Percentiles rank a stretch among this genome's conserved stretches.
Conservation (phyloP, 2,113 vertebrate genomes). For the Eulacestoma nigropectus region DNA sequence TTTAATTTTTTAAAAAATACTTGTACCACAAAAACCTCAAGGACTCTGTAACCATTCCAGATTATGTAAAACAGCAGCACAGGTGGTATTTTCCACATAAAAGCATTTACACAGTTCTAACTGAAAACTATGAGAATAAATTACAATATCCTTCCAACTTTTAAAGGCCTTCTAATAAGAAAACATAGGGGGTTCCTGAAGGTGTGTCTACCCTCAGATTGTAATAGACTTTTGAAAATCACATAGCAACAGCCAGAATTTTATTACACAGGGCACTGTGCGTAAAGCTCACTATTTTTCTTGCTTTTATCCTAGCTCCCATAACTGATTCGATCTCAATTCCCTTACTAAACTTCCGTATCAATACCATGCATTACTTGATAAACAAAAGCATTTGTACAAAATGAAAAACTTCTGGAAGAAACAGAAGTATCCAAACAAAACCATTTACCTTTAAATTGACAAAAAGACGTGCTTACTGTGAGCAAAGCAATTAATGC, state of each 20-base stretch:
- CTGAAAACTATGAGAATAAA: background rate
- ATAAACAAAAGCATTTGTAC: background rate
- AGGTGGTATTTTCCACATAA: background rate
- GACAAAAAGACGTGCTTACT: background rate
- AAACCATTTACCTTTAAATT: background rate
- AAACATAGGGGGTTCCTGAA: background rate
- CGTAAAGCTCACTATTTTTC: background rate
- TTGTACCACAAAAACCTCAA: background rate
- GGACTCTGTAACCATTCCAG: background rate
- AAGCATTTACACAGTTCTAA: background rate
- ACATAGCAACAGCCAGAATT: background rate
- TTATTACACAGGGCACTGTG: background rate
- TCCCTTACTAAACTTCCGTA: background rate
- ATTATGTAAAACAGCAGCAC: background rate
- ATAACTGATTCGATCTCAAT: background rate
- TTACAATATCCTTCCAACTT: background rate
- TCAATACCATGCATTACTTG: background rate
- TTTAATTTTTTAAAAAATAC: background rate
- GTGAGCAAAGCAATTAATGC: background rate
- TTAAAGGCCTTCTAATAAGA: background rate
- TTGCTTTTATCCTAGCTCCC: background rate
- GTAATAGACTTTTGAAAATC: background rate
- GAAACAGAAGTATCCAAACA: background rate
- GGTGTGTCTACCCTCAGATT: background rate
- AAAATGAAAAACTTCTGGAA: background rate